Evolutionary conservation across 2,888 invertebrate species (phyloP), one percentile per base, ranked within the genome.

Genomic region (Lissonota sp.): DNA sequence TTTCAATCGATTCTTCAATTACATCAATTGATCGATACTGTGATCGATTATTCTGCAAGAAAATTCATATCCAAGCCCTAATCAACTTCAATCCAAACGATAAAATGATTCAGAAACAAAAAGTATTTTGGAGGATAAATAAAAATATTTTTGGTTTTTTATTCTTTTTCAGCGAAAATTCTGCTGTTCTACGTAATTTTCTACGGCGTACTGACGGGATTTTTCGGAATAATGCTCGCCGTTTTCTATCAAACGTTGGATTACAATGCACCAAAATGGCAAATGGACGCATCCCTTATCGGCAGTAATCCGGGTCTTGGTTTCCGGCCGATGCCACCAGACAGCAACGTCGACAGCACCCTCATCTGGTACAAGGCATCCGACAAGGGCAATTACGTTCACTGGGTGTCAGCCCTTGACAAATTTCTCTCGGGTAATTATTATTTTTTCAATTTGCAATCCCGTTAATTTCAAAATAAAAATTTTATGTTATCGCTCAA

Each of bases 281-380:
- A 97, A 93, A 94, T 97, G 92, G 96, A 96, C 16, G 94, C 95
- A 82, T 98, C 98, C 60, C 93, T 98, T 90, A 98, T 99, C 90
- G 98, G 98, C 85, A 95, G 94, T 90, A 99, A 99, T 94, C 99
- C 99, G 93, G 99, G 99, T 91, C 95, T 99, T 90, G 99, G 99
- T 86, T 99, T 99, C 94, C 95, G 99, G 91, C 99, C 99, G 84
- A 97, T 98, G 97, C 98, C 98, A 85, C 96, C 98, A 87, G 97
- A 97, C 88, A 95, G 95, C 80, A 98, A 97, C 93, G 97, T 98
- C 87, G 98, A 98, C 93, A 99, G 98, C 92, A 99, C 99, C 84
- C 95, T 99, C 89, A 97, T 99, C 93, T 98, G 98, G 96, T 99
- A 98, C 94, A 97, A 96, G 93, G 95, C 95, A 84, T 95, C 95